A percentile compares a stretch with the other conserved stretches of the same genome.
Conservation (phyloP, 2,888 invertebrate genomes). For the Catocala nupta region DNA sequence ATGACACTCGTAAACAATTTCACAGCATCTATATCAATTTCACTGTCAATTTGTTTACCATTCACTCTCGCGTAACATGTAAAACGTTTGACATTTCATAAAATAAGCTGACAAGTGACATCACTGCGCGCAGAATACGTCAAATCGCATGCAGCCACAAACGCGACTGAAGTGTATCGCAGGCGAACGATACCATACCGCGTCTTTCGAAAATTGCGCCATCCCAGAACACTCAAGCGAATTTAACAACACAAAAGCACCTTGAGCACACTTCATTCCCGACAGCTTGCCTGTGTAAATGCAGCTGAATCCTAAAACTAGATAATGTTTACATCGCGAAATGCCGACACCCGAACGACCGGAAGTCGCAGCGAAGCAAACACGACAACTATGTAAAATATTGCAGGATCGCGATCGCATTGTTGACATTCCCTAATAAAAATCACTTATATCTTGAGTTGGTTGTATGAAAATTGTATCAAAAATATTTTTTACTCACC, state of each 20-base stretch:
- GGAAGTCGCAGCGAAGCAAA: conserved; percentile 89
- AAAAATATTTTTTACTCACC: conserved; percentile 90
- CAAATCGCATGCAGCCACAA: conserved; percentile 87
- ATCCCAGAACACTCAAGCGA: conserved; percentile 86
- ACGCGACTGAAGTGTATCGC: conserved; percentile 88
- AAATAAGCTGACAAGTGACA: conserved; percentile 86
- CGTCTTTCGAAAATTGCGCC: conserved; percentile 89
- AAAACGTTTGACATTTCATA: conserved; percentile 86
- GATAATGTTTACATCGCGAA: conserved; percentile 87
- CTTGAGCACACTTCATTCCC: conserved; percentile 85
- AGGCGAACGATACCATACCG: conserved; percentile 87
- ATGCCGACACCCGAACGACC: conserved; percentile 86
- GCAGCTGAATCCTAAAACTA: conserved; percentile 80
- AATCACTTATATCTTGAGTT: conserved; percentile 88
- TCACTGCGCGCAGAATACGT: conserved; percentile 86
- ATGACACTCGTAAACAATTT: conserved; percentile 76
- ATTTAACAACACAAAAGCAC: conserved; percentile 86
- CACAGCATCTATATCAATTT: conserved; percentile 80
- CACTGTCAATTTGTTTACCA: conserved; percentile 84
- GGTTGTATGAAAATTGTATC: conserved; percentile 88
- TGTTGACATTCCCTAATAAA: conserved; percentile 91
- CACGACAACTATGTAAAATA: conserved; percentile 93
- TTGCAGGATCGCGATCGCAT: conserved; percentile 92
- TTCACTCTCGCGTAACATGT: conserved; percentile 82
- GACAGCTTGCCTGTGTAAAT: conserved; percentile 75